phyloP scores from a whole-genome alignment of 2,888 invertebrate genomes.

The Cephus spinipes region DNA sequence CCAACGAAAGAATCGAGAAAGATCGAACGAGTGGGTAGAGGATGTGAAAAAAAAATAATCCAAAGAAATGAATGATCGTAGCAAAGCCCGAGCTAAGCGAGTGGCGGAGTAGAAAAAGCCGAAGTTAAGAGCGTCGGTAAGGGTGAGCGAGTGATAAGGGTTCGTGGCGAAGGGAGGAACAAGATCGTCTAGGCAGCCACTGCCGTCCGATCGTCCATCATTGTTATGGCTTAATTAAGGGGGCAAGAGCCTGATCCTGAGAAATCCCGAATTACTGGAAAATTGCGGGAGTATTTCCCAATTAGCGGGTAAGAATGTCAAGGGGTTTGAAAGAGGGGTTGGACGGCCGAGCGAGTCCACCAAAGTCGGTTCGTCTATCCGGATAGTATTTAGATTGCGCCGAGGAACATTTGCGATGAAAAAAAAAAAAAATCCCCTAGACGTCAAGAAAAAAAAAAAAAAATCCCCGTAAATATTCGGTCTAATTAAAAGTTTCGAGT shows the following conservation, averaged over 20 bases:
- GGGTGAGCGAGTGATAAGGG: slow-evolving; percentile 24
- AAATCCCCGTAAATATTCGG: slow-evolving; percentile 17
- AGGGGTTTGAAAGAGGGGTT: slow-evolving; percentile 9
- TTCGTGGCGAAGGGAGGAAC: slow-evolving; percentile 2
- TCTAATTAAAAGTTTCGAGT: slow-evolving; percentile 38
- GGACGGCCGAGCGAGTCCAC: neutral
- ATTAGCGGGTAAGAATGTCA: slow-evolving; percentile 34
- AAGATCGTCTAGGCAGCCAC: slow-evolving; percentile 14
- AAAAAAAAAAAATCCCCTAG: neutral
- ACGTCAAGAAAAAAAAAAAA: neutral
- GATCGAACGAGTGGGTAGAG: neutral
- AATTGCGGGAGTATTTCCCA: slow-evolving; percentile 42
- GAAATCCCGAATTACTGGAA: slow-evolving; percentile 46
- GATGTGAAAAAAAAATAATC: neutral
- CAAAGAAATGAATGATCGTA: neutral
- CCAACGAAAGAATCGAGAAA: neutral
- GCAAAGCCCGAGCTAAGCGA: neutral
- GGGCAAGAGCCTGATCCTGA: slow-evolving; percentile 35
- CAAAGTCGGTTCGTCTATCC: neutral
- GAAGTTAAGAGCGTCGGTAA: slow-evolving; percentile 20
- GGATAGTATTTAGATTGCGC: neutral
- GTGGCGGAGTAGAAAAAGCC: neutral
- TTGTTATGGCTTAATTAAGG: slow-evolving; percentile 51
- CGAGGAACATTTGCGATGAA: slow-evolving; percentile 3
- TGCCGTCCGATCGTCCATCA: slow-evolving; percentile 37